phyloP scores from a whole-genome alignment of 2,888 invertebrate genomes.

The Drosophila demipolita region DNA sequence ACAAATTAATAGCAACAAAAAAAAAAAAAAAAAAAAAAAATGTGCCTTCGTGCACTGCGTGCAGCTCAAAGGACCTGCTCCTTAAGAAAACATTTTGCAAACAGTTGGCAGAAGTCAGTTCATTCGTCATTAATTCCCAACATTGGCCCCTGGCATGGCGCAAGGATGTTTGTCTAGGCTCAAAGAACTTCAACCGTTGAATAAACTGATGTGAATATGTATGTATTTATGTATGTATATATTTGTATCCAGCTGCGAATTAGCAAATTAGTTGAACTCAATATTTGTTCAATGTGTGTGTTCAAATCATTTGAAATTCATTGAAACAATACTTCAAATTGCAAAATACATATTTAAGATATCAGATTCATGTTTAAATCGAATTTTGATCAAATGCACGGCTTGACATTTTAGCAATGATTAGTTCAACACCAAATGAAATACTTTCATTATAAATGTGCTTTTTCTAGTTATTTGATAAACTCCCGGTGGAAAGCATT shows the following conservation, averaged over 20 bases:
- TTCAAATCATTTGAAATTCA: conserved; percentile 9
- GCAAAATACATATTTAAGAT: background rate
- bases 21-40: conserved; percentile 4
- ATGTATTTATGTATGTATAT: conserved; percentile 1
- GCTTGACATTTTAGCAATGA: background rate
- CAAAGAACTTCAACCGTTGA: conserved; percentile 43
- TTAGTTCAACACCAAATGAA: background rate
- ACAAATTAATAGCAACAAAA: conserved; percentile 67
- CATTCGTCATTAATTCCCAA: conserved; percentile 40
- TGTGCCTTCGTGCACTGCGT: conserved; percentile 30
- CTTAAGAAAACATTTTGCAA: conserved; percentile 38
- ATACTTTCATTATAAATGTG: background rate
- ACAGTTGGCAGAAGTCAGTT: conserved; percentile 41
- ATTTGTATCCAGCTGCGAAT: conserved; percentile 19
- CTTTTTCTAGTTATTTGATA: conserved; percentile 17
- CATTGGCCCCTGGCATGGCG: conserved; percentile 37
- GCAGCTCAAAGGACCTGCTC: conserved; percentile 43
- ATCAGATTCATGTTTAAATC: background rate
- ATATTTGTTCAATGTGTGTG: conserved; percentile 30
- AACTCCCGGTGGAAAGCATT: conserved; percentile 27
- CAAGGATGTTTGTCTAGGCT: conserved; percentile 54
- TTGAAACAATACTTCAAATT: background rate
- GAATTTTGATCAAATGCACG: background rate
- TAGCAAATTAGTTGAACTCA: conserved; percentile 28
- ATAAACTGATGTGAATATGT: background rate